Percentiles rank a stretch among this genome's conserved stretches.
Evolutionary conservation across 2,797 vertebrate species (phyloP).

Genomic region (Lepilemur ruficaudatus): DNA sequence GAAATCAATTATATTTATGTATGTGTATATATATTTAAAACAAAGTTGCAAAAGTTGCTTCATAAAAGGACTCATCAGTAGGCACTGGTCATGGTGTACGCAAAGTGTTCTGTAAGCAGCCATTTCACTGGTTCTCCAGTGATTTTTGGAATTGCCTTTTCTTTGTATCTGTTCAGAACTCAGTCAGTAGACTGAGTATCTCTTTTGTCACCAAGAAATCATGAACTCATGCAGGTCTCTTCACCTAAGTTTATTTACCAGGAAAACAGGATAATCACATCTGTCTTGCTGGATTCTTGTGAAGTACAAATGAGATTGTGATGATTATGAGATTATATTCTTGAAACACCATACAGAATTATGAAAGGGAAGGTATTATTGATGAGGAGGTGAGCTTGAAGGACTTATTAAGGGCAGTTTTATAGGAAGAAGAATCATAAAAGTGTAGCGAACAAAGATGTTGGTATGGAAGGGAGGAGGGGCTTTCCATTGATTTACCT

Average conservation of each 20-base stretch:
- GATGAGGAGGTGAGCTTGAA: background rate
- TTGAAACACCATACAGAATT: background rate
- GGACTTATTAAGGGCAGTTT: background rate
- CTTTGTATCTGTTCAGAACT: background rate
- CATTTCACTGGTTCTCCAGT: background rate
- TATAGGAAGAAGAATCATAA: background rate
- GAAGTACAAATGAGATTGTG: background rate
- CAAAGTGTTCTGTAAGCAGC: background rate
- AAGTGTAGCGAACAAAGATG: background rate
- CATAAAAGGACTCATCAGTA: background rate
- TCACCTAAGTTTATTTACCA: background rate
- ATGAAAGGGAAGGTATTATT: background rate
- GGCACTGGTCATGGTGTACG: background rate
- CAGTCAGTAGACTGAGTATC: background rate
- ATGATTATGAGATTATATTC: background rate
- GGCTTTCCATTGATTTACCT: background rate
- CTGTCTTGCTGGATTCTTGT: background rate
- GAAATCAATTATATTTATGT: background rate
- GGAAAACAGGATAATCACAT: background rate
- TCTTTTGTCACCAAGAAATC: background rate
- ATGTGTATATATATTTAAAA: background rate
- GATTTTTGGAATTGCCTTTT: background rate
- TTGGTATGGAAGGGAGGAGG: background rate
- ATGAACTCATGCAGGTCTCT: background rate
- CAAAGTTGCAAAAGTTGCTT: background rate